Base-by-base conservation (phyloP, 1,140 invertebrate genomes). In the Coelopa frigida region DNA sequence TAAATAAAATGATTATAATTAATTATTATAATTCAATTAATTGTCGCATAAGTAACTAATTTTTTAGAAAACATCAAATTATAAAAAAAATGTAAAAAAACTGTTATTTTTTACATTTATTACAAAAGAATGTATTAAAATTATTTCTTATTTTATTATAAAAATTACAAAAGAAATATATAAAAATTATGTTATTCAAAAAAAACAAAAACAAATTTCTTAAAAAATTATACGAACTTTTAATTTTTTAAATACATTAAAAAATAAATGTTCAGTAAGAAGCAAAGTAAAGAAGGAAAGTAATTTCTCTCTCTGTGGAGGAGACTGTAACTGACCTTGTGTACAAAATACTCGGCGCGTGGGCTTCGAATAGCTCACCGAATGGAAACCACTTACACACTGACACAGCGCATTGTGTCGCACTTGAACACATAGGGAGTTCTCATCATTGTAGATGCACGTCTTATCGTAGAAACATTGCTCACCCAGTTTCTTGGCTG, bases 361-460 rank as follows among this genome's bases (percentile, higher is more conserved):
- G 32, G 84, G 82, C 57, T 80, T 80, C 48, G 80, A 80, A 52
- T 86, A 75, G 49, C 78, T 77, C 21, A 87, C 85, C 54, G 75
- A 81, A 70, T 88, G 85, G 66, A 82, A 89, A 32, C 86, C 85
- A 36, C 73, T 69, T 60, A 82, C 78, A 71, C 87, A 89, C 61
- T 87, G 83, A 70, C 87, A 90, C 54, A 86, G 79, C 24, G 86
- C 85, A 66, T 89, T 89, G 75, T 90, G 85, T 58, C 85, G 80
- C 56, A 89, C 77, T 70, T 88, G 86, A 39, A 82, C 79, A 65
- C 86, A 89, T 12, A 81, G 82, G 41, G 86, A 77, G 72, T 89
- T 84, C 48, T 81, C 79, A 68, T 89, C 86, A 58, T 77, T 74
- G 56, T 79, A 85, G 51, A 74, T 76, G 63, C 87, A 90, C 31